A percentile compares a stretch with the other conserved stretches of the same genome.
These are phyloP conservation scores for Cyphomyrus plagiostoma DNA, from an alignment of 2,113 vertebrate genomes.

Conservation along the genomic window DNA sequence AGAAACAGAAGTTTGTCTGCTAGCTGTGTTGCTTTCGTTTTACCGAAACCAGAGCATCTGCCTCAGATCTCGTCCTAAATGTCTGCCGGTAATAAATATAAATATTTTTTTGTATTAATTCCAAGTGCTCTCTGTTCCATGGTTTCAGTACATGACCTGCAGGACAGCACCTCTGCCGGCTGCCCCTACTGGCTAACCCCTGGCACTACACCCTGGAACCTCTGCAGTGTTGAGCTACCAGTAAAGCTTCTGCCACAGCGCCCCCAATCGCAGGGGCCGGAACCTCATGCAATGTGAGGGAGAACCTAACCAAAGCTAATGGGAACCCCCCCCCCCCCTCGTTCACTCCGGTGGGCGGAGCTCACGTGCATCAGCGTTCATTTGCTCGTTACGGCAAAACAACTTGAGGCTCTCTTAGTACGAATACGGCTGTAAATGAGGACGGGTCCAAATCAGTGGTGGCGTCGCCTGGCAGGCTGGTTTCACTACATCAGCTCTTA, in stretches of 20 bases:
- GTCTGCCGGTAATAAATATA: background rate
- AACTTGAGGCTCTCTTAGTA: conserved; percentile 24
- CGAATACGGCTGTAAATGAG: conserved; percentile 38
- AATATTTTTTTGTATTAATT: background rate
- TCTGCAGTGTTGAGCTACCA: conserved; percentile 44
- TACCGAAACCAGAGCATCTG: background rate
- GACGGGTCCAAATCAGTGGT: background rate
- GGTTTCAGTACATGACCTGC: background rate
- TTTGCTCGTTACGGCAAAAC: background rate
- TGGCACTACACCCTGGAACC: background rate
- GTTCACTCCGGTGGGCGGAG: conserved; percentile 36
- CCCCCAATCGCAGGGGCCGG: conserved; percentile 25
- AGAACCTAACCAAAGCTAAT: conserved; percentile 31
- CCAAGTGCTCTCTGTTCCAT: conserved; percentile 1
- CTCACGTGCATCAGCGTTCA: background rate
- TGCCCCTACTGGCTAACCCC: background rate
- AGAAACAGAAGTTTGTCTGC: background rate
- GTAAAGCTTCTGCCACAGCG: conserved; percentile 60
- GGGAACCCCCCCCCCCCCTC: conserved; percentile 1
- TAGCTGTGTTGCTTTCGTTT: background rate
- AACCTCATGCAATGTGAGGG: conserved; percentile 3
- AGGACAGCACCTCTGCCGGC: background rate
- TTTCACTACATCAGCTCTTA: background rate
- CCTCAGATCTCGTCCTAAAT: background rate
- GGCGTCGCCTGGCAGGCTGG: background rate